Percentiles rank a stretch among this genome's conserved stretches.
Conservation (phyloP, 1,140 invertebrate species). For the Zelostemma sp. region DNA sequence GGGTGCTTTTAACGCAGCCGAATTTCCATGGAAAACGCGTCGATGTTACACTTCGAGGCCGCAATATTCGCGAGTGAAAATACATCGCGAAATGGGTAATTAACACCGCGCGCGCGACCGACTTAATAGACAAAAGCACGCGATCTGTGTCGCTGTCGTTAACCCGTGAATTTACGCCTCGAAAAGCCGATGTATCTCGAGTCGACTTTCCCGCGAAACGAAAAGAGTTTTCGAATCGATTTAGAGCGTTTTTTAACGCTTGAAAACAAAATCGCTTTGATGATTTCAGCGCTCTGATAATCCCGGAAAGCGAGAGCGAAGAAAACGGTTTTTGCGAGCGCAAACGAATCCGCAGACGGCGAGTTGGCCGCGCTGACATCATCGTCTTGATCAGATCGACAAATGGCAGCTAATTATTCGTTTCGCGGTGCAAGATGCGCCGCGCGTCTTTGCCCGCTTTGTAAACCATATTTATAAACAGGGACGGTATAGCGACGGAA, state of each 20-base stretch:
- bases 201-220: no score
- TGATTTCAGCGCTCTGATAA: not conserved
- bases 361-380: not conserved
- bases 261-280: not conserved
- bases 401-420: not conserved
- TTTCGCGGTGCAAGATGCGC: not conserved
- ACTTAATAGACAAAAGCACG: constrained; percentile 44
- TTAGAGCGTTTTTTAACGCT: not conserved
- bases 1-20: no score
- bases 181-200: no score
- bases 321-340: not conserved
- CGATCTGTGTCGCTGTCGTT: constrained; percentile 34
- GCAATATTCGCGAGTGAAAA: constrained; percentile 3
- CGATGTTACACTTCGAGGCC: not conserved
- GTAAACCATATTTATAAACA: constrained; percentile 4
- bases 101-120: constrained; percentile 21
- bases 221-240: not conserved
- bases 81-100: constrained; percentile 35
- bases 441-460: not conserved
- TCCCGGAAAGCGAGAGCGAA: not conserved
- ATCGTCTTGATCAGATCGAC: not conserved
- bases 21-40: no score
- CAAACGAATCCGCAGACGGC: not conserved
- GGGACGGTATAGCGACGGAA: not conserved
- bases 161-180: no score